Conservation (phyloP, 2,113 vertebrate genomes). For the Nymphicus hollandicus region DNA sequence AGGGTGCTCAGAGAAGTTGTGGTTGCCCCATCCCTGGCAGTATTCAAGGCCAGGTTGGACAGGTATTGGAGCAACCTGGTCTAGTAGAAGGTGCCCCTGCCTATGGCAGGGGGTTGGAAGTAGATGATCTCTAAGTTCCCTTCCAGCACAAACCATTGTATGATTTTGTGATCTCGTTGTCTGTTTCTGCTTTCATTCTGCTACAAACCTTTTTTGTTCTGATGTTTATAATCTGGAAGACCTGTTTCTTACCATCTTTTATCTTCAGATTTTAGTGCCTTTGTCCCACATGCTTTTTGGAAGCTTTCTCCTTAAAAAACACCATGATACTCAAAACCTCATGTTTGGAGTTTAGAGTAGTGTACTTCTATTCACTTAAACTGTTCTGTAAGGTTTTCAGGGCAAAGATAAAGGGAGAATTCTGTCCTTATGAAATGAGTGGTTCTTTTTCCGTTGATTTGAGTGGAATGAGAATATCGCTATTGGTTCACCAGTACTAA, state of each 20-base stretch:
- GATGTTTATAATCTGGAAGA: neutral
- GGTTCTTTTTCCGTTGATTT: neutral
- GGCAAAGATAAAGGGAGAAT: neutral
- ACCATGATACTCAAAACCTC: neutral
- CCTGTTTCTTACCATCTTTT: neutral
- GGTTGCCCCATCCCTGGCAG: neutral
- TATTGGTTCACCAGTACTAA: neutral
- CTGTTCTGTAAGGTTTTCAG: neutral
- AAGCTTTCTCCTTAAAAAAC: neutral
- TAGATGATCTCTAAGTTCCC: neutral
- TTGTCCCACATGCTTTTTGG: neutral
- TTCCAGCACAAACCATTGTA: neutral
- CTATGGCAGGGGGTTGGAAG: neutral
- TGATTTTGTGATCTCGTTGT: neutral
- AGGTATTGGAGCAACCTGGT: neutral
- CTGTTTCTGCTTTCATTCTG: neutral
- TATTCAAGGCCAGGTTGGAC: neutral
- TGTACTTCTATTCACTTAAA: neutral
- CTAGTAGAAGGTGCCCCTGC: neutral
- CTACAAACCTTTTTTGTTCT: accelerated
- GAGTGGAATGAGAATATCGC: neutral
- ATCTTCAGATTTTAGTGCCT: neutral
- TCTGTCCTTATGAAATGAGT: neutral
- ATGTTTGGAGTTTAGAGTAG: neutral
- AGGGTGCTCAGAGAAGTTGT: neutral